Base-by-base conservation (phyloP, 2,797 vertebrate species). In the Tamandua tetradactyla region DNA sequence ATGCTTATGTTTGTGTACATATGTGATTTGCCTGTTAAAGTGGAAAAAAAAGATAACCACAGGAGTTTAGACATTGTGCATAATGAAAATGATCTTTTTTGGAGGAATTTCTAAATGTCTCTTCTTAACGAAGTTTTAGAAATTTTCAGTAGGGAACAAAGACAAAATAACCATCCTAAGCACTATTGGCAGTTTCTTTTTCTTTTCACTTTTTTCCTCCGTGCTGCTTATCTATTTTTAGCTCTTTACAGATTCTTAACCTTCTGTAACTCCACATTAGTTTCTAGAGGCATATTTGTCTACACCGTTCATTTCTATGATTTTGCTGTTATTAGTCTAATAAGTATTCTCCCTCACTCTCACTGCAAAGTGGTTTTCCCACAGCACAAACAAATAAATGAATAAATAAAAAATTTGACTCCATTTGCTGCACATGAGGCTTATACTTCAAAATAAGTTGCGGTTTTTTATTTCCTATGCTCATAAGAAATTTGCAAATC, bases 371-470 rank as follows among this genome's bases (percentile, higher is more conserved):
- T 94, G 89, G 72, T 89, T 96, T 97, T 82, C 89, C 82, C 96
- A 94, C 55, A 96, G 91, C 75, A 96, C 76, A 82, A 97, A 94
- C 74, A 97, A 96, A 97, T 80, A 96, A 95, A 94, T 83, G 75
- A 89, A 79, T 87, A 94, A 95, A 96, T 94, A 74, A 91, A 93
- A 96, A 96, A 91, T 79, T 68, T 25, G 15, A 82, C 95, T 97
- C 94, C 40, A n/a, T 42, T 69, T 95, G 69, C 37, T 42, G 40
- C 30, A 91, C 64, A 57, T 18, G 95, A 93, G 80, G 80, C 91
- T 94, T 96, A 27, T 61, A 76, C 93, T 97, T 85, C 62, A 91
- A 96, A 64, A 89, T 79, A 88, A 90, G 37, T 17, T 92, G 37
- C 85, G 30, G 72, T 69, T 93, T 93, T 89, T 88, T 92, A 94